Conservation (phyloP, 2,797 vertebrate genomes). For the Macropodus opercularis region DNA sequence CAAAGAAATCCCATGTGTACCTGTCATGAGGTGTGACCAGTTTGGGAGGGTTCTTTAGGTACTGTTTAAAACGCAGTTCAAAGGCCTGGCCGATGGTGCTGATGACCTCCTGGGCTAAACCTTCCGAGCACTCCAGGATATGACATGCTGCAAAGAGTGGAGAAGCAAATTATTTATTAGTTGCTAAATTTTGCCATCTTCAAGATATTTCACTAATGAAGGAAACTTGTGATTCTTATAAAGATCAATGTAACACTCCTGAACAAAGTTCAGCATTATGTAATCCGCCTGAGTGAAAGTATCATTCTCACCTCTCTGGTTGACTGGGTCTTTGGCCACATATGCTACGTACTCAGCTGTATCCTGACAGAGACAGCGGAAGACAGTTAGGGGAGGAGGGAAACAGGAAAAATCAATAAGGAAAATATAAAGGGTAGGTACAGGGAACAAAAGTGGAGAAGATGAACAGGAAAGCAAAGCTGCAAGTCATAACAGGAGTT, state of each 20-base stretch:
- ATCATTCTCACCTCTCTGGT: constrained; percentile 91
- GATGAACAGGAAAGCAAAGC: constrained; percentile 37
- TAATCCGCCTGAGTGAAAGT: constrained; percentile 9
- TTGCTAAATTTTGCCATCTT: constrained; percentile 15
- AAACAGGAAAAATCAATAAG: constrained; percentile 30
- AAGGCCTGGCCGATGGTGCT: constrained; percentile 98
- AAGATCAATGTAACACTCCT: neutral
- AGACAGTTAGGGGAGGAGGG: constrained; percentile 41
- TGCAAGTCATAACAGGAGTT: constrained; percentile 44
- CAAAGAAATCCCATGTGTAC: constrained; percentile 64
- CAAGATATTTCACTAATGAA: constrained; percentile 1
- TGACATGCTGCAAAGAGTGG: constrained; percentile 88
- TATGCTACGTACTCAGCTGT: constrained; percentile 98
- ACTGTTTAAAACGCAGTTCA: constrained; percentile 97
- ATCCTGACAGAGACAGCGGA: constrained; percentile 82
- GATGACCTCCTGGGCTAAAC: constrained; percentile 97
- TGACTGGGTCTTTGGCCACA: constrained; percentile 99
- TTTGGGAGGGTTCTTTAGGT: constrained; percentile 97
- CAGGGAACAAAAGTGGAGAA: constrained; percentile 48
- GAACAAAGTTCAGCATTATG: constrained; percentile 4
- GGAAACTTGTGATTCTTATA: neutral
- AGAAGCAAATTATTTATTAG: constrained; percentile 15
- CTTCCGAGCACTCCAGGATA: constrained; percentile 96
- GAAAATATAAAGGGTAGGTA: constrained; percentile 44
- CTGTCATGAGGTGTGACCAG: constrained; percentile 97